Evolutionary conservation across 2,797 vertebrate species (phyloP), one percentile per base, ranked within the genome.

Genomic region (Rhinophrynus dorsalis): DNA sequence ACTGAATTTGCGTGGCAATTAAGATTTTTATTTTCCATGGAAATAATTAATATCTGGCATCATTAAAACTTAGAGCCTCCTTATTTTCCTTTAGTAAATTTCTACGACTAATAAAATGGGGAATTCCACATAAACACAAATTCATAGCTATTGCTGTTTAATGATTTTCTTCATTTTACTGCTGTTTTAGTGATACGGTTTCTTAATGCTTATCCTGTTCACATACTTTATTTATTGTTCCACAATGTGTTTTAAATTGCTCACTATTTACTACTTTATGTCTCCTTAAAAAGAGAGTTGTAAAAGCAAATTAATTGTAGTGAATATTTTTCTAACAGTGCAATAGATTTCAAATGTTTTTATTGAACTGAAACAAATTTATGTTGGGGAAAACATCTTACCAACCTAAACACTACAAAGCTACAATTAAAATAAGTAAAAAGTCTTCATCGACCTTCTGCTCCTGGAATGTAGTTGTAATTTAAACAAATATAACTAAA

Each of bases 181-280:
- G 18, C 35, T 32, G 48, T 35, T 37, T 57, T 23, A 48, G 3
- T 29, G 29, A 29, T 29, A 58, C 37, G 24, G 48, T 11, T 26
- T 27, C 29, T 45, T 55, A 33, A 33, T 56, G 48, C 48, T 57
- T 67, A 67, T 17, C 29, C 23, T 57, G 50, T 47, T 29, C 37
- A 48, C 21, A 37, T n/a, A 11, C 40, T 29, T 2, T 12, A 40
- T 57, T 38, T 40, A 58, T 33, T 35, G 23, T 51, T 30, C 15
- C 23, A 11, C n/a, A 51, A 50, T 40, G 3, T 18, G 3, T 58
- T 59, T n/a, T 47, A 45, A 57, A 45, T 67, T 13, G 2, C 42
- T 50, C 18, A 21, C 26, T 21, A 68, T 58, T 44, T 58, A 58
- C 38, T 38, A 37, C 32, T 38, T 50, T 33, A 29, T 50, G 12